Evolutionary conservation across 2,888 invertebrate genomes (phyloP), one percentile per base, ranked within the genome.

Genomic region (Rhyacophila evoluta): DNA sequence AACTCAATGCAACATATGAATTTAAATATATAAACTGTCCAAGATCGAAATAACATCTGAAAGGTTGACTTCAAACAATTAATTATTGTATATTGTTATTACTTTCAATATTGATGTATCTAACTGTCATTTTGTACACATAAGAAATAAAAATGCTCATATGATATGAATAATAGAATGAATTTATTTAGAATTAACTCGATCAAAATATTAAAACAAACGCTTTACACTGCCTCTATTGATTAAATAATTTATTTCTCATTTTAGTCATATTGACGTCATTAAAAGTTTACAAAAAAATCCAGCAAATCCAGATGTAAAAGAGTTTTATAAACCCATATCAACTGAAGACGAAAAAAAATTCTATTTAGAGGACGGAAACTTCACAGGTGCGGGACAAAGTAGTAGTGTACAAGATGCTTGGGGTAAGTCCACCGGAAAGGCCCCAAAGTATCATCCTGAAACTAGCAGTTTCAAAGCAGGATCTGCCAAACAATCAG

Each of bases 191-290:
- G n/a, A n/a, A n/a, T n/a, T n/a, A n/a, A n/a, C n/a, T n/a, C n/a
- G n/a, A n/a, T n/a, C n/a, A n/a, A n/a, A n/a, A n/a, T n/a, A n/a
- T n/a, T n/a, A n/a, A n/a, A n/a, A n/a, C n/a, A n/a, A n/a, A n/a
- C n/a, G n/a, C n/a, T n/a, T n/a, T n/a, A n/a, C n/a, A n/a, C n/a
- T n/a, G n/a, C n/a, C n/a, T n/a, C n/a, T n/a, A 33, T 33, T 33
- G 6, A 33, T 33, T 4, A 33, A 33, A 33, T 33, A 33, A 4
- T 33, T 4, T 33, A 33, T 74, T 68, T 55, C 39, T 6, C 12
- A 67, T 87, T 87, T 15, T 84, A 94, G 94, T 85, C 93, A 94
- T 83, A 88, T 92, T 0, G 95, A 95, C 84, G 93, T 95, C 2
- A 90, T 92, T 75, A 93, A 93, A 83, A 91, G 91, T 78, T 87